Evolutionary conservation across 2,797 vertebrate species (phyloP).

Genomic region (Spheniscus humboldti): DNA sequence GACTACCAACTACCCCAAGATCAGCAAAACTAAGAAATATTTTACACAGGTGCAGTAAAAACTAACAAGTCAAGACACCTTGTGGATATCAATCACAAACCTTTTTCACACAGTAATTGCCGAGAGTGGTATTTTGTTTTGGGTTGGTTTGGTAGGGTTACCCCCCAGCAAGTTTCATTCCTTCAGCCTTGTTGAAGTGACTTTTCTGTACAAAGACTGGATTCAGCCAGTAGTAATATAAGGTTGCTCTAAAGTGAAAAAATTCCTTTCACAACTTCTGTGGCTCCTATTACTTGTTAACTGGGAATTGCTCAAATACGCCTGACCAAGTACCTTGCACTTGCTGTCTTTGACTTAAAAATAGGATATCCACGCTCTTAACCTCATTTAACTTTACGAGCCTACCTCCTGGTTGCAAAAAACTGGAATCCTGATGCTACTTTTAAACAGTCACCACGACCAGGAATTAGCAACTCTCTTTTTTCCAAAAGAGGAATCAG

Average conservation of each 20-base stretch:
- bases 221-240: not conserved
- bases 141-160: not conserved
- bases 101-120: not conserved
- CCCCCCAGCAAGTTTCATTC: not conserved
- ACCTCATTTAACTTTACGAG: not conserved
- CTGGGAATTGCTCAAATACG: not conserved
- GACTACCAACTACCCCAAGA: not conserved
- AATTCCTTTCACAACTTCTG: not conserved
- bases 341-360: not conserved
- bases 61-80: not conserved
- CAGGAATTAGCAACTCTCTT: conserved; percentile 89
- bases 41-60: not conserved
- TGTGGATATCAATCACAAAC: not conserved
- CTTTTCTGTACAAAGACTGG: not conserved
- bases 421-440: conserved; percentile 92
- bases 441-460: conserved; percentile 88
- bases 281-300: not conserved
- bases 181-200: not conserved
- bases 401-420: conserved; percentile 94
- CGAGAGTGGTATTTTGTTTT: not conserved
- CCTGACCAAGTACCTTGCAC: not conserved
- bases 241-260: not conserved
- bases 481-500: conserved; percentile 95
- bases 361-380: not conserved
- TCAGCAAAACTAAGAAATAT: not conserved